These are phyloP conservation scores for Tachystola acroxantha DNA, from an alignment of 2,888 invertebrate species.

Conservation along the genomic window DNA sequence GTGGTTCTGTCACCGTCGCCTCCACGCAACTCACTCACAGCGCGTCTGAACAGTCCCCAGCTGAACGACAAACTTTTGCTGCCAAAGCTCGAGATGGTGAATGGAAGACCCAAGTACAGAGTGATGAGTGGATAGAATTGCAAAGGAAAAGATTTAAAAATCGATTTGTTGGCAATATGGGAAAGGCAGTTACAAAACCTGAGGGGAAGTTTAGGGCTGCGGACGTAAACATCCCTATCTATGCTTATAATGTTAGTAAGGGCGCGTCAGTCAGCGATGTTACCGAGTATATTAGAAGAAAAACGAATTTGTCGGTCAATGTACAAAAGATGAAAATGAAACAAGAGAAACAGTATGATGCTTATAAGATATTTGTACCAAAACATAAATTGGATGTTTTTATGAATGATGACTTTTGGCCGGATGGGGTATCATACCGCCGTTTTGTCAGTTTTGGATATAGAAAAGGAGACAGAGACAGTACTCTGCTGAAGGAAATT, in stretches of 20 bases:
- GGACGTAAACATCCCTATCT: constrained; percentile 14
- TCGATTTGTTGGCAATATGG: constrained; percentile 9
- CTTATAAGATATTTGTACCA: constrained; percentile 17
- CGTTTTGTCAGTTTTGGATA: constrained; percentile 14
- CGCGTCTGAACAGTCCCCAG: not conserved
- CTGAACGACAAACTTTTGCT: not conserved
- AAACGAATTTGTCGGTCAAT: constrained; percentile 8
- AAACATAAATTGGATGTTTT: constrained; percentile 14
- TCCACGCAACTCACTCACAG: not conserved
- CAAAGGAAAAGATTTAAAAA: constrained; percentile 12
- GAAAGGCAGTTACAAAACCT: constrained; percentile 4
- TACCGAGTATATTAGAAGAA: constrained; percentile 12
- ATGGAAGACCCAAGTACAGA: constrained; percentile 2
- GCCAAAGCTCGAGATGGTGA: not conserved
- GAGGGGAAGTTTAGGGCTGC: constrained; percentile 17
- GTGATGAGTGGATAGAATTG: constrained; percentile 10
- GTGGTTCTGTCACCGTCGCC: too few relatives aligned
- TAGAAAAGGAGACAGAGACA: not conserved
- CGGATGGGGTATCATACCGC: constrained; percentile 16
- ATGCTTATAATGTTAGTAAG: constrained; percentile 16
- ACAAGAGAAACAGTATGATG: constrained; percentile 11
- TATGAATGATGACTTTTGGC: constrained; percentile 19
- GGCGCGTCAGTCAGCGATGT: constrained; percentile 12
- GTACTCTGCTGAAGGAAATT: not conserved
- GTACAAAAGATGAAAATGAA: constrained; percentile 16